A percentile compares a stretch with the other conserved stretches of the same genome.
Conservation (phyloP, 1,140 invertebrate genomes). For the Heliothis subflexa region DNA sequence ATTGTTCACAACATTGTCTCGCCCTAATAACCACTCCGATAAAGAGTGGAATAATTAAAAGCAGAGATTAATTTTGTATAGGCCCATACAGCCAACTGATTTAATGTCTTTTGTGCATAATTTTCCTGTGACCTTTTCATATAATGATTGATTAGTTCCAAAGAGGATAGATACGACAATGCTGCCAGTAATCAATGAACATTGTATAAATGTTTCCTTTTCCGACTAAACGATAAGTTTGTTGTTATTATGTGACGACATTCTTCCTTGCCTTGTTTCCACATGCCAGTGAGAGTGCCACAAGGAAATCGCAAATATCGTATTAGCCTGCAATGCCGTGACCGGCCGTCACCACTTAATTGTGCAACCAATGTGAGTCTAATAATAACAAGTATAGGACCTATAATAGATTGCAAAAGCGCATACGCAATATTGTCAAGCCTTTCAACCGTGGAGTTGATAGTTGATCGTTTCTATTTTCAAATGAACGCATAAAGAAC, state of each 20-base stretch:
- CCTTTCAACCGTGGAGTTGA: conserved; percentile 37
- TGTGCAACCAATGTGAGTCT: conserved; percentile 33
- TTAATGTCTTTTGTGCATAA: too few relatives aligned
- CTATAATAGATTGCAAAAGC: conserved; percentile 41
- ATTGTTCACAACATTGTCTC: conserved; percentile 24
- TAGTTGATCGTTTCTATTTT: conserved; percentile 39
- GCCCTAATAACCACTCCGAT: conserved; percentile 31
- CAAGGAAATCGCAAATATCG: conserved; percentile 46
- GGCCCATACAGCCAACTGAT: too few relatives aligned
- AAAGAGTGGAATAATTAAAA: neutral
- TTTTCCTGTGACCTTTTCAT: neutral
- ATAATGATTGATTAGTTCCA: neutral
- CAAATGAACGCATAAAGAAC: conserved; percentile 21
- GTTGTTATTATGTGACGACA: conserved; percentile 25
- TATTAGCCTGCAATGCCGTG: conserved; percentile 46
- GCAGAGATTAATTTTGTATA: too few relatives aligned
- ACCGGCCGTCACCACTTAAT: conserved; percentile 29
- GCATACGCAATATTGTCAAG: conserved; percentile 33
- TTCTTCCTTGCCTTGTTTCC: conserved; percentile 38
- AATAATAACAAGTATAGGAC: conserved; percentile 40
- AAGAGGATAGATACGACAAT: neutral
- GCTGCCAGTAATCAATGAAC: neutral
- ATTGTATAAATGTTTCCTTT: neutral
- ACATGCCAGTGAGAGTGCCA: conserved; percentile 43
- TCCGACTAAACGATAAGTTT: neutral